Evolutionary conservation across 2,113 vertebrate species (phyloP).

Genomic region (Phaethornis superciliosus): DNA sequence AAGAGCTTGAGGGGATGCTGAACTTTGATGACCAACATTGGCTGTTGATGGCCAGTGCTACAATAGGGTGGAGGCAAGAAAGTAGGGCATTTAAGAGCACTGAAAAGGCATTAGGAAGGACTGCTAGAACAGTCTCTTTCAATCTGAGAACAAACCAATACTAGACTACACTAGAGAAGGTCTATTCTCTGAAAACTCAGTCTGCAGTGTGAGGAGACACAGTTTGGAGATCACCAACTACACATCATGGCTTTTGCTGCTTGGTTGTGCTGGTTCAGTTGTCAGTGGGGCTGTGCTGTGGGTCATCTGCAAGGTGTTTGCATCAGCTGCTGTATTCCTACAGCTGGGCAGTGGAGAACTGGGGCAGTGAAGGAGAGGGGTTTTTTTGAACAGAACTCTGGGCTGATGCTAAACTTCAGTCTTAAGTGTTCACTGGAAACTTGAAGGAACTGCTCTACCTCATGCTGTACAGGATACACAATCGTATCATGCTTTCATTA

Average conservation of each 20-base stretch:
- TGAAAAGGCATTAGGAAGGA: not conserved
- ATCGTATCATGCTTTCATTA: not conserved
- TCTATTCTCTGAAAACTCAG: not conserved
- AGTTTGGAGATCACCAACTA: not conserved
- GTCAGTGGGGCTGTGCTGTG: not conserved
- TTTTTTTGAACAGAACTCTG: not conserved
- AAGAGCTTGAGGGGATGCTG: not conserved
- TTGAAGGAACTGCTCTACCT: not conserved
- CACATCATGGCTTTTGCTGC: rapidly evolving
- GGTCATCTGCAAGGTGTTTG: rapidly evolving
- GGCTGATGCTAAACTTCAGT: not conserved
- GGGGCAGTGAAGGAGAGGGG: not conserved
- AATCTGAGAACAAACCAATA: not conserved
- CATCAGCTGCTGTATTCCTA: not conserved
- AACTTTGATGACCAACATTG: not conserved
- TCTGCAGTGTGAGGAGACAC: not conserved
- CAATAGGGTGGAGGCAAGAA: not conserved
- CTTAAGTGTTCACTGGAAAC: not conserved
- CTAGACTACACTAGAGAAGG: not conserved
- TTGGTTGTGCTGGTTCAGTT: not conserved
- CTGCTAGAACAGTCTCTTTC: not conserved
- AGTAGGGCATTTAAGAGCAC: not conserved
- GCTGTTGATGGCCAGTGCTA: not conserved
- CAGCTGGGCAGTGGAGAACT: not conserved
- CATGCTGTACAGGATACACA: not conserved